Evolutionary conservation across 2,797 vertebrate species (phyloP), one percentile per base, ranked within the genome.

Genomic region (Scolopax rusticola): DNA sequence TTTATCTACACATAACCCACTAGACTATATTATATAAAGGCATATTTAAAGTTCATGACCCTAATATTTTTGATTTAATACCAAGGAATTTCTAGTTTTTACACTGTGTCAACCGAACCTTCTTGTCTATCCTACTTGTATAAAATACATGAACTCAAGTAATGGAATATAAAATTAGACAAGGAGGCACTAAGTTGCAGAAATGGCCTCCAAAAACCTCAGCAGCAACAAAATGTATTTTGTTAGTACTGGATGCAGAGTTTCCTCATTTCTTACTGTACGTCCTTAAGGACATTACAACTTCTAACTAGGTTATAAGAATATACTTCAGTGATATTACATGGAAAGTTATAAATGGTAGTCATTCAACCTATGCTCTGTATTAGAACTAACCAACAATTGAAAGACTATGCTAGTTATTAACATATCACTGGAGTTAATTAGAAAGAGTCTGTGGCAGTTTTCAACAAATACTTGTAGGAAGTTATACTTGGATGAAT

Each of bases 1-100:
- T 77, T 86, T 81, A 84, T 84, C 78, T 89, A 32, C 76, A 48
- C 36, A 28, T 90, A 51, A 75, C 33, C 67, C 53, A 57, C 45
- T 81, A 56, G 75, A 24, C 14, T 90, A 2, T 48, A 48, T 88
- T 78, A 68, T 41, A 36, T 59, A 56, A 71, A 89, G 15, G 51
- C 76, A 6, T 68, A 57, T 82, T 91, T 87, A 71, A 91, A 91
- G 79, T 94, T 96, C 82, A 18, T 15, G 8, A 87, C 50, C 84
- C 33, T 78, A 56, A 57, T 90, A 85, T 36, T 83, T 90, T 73
- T 89, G 5, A 71, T 60, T 92, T 79, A 93, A 60, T 64, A 78
- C 32, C 54, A 45, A 77, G 28, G 41, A 73, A 70, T 91, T 83
- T 89, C 65, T 71, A 25, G 17, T 61, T 94, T 93, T 89, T 51